phyloP scores from a whole-genome alignment of 2,797 vertebrate genomes.

The Anguilla anguilla region DNA sequence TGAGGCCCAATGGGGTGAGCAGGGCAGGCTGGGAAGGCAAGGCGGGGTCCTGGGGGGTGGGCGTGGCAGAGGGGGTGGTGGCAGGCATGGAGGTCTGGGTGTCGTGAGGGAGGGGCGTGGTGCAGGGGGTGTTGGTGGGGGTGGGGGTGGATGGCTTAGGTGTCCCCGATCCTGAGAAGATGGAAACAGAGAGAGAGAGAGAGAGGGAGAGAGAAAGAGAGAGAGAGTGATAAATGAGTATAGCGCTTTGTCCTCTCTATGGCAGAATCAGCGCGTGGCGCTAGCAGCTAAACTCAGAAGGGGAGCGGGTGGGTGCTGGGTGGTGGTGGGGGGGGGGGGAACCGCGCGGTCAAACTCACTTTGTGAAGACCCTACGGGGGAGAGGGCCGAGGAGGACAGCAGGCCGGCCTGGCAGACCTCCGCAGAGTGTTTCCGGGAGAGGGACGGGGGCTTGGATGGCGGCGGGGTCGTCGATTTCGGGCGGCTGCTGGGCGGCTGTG shows the following conservation, averaged over 20 bases:
- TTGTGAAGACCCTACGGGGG: constrained; percentile 91
- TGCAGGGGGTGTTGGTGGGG: constrained; percentile 92
- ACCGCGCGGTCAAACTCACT: constrained; percentile 78
- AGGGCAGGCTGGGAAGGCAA: constrained; percentile 85
- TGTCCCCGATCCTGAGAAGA: constrained; percentile 90
- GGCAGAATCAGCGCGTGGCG: not conserved
- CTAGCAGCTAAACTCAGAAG: not conserved
- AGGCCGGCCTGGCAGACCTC: constrained; percentile 89
- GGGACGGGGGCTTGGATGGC: constrained; percentile 84
- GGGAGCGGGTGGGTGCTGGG: not conserved
- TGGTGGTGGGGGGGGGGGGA: not conserved
- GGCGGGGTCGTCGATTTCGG: constrained; percentile 95
- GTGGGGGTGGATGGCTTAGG: constrained; percentile 97
- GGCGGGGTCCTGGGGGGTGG: constrained; percentile 82
- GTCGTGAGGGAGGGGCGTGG: constrained; percentile 88
- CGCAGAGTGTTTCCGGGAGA: constrained; percentile 92
- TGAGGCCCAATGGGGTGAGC: constrained; percentile 85
- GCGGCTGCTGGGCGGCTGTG: constrained; percentile 88
- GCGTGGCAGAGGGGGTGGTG: constrained; percentile 81
- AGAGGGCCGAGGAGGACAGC: constrained; percentile 89
- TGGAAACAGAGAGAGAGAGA: constrained; percentile 40
- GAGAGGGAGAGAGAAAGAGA: not conserved
- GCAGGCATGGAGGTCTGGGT: constrained; percentile 63
- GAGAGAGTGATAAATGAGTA: not conserved
- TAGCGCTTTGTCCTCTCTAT: not conserved